phyloP scores from a whole-genome alignment of 2,797 vertebrate genomes.

The Lagorchestes hirsutus region DNA sequence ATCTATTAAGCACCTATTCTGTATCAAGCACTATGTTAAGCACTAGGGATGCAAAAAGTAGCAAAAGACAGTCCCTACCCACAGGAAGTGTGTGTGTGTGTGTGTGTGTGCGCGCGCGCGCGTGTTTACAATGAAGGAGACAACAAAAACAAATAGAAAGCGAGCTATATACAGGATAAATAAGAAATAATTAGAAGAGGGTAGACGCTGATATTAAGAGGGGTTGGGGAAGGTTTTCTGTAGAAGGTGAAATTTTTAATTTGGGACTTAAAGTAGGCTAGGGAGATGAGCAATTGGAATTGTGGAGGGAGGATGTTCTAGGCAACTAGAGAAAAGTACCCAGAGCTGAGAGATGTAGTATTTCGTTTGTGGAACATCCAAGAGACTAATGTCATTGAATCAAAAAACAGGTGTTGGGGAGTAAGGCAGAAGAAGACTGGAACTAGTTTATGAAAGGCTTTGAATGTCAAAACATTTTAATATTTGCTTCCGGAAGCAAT shows the following conservation, averaged over 20 bases:
- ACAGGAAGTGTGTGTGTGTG: neutral
- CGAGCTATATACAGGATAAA: neutral
- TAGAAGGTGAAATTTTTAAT: neutral
- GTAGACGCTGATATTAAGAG: neutral
- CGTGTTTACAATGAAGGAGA: neutral
- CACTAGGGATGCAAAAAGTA: neutral
- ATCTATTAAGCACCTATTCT: neutral
- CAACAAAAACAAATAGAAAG: neutral
- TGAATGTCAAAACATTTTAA: neutral
- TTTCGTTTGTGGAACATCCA: neutral
- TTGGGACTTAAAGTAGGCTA: neutral
- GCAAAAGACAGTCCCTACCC: neutral
- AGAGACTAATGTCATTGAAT: neutral
- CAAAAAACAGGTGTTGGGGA: neutral
- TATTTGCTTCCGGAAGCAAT: neutral
- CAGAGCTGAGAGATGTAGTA: neutral
- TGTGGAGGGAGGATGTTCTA: neutral
- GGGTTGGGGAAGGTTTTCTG: neutral
- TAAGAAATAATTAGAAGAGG: neutral
- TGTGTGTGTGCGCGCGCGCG: too few relatives aligned
- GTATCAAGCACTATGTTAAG: neutral
- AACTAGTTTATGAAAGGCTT: neutral
- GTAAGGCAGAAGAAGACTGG: neutral
- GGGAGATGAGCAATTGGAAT: neutral
- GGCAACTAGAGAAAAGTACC: neutral